Percentiles rank a stretch among this genome's conserved stretches.
phyloP scores from a whole-genome alignment of 2,113 vertebrate genomes.

The Gymnobelideus leadbeateri region DNA sequence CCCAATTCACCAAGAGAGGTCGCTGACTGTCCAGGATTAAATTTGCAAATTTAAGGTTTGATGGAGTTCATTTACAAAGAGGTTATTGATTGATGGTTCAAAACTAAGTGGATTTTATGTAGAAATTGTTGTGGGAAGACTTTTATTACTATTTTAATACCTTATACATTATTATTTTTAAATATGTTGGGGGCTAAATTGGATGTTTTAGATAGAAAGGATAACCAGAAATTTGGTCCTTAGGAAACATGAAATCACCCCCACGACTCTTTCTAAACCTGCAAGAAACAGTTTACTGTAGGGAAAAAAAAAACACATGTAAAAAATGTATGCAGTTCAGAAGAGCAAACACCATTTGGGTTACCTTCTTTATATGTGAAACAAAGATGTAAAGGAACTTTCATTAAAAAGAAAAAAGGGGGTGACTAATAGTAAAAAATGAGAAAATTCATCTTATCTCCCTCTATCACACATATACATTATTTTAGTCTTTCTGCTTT shows the following conservation, averaged over 20 bases:
- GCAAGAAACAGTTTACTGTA: background rate
- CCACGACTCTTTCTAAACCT: background rate
- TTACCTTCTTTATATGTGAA: slow-evolving; percentile 25
- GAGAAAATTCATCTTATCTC: background rate
- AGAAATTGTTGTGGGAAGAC: background rate
- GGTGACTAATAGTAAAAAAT: background rate
- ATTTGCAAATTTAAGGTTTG: background rate
- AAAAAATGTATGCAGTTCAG: background rate
- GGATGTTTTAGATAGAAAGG: background rate
- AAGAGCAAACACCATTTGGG: background rate
- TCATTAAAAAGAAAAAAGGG: background rate
- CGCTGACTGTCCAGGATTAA: slow-evolving; percentile 80
- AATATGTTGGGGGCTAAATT: background rate
- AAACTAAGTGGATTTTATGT: background rate
- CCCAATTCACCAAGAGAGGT: slow-evolving; percentile 81
- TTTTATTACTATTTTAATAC: slow-evolving; percentile 10
- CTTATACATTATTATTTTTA: background rate
- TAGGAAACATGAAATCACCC: background rate
- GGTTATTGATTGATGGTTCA: background rate
- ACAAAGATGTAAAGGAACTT: background rate
- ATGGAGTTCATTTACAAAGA: background rate
- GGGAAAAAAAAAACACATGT: background rate
- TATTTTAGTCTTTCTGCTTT: background rate
- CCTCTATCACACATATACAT: background rate
- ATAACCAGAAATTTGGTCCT: background rate